phyloP scores from a whole-genome alignment of 2,888 invertebrate genomes.

The Megaustenia siamemsis region DNA sequence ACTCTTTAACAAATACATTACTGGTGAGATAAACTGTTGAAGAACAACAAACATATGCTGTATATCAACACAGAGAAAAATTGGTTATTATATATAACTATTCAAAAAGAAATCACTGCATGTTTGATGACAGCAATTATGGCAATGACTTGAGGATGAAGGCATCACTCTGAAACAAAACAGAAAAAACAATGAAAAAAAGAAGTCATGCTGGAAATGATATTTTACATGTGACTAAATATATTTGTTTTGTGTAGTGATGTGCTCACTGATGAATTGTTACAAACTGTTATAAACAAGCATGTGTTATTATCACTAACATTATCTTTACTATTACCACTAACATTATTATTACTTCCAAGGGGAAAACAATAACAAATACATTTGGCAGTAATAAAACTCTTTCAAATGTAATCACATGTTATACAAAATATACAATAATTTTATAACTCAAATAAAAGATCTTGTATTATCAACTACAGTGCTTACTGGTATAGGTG shows the following conservation, averaged over 20 bases:
- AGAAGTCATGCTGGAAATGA: not conserved
- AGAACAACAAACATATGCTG: not conserved
- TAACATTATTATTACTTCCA: too few relatives aligned
- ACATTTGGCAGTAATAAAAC: too few relatives aligned
- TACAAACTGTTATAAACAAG: too few relatives aligned
- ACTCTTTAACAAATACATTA: not conserved
- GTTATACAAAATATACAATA: too few relatives aligned
- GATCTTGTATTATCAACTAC: too few relatives aligned
- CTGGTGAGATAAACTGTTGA: not conserved
- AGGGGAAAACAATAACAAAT: too few relatives aligned
- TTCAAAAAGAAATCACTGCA: not conserved
- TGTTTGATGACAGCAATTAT: constrained; percentile 26
- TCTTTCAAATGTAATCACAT: too few relatives aligned
- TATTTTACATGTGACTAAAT: not conserved
- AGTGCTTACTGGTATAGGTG: too few relatives aligned
- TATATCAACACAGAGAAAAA: constrained; percentile 16
- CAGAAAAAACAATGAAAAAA: not conserved
- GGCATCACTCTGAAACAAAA: constrained; percentile 59
- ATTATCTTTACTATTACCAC: too few relatives aligned
- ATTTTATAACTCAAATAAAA: too few relatives aligned
- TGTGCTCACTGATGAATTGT: not conserved
- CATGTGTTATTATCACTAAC: too few relatives aligned
- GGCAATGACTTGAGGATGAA: constrained; percentile 58
- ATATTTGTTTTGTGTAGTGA: not conserved
- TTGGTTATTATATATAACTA: not conserved